Conservation (phyloP, 2,797 vertebrate genomes). For the Myiotriccus ornatus region DNA sequence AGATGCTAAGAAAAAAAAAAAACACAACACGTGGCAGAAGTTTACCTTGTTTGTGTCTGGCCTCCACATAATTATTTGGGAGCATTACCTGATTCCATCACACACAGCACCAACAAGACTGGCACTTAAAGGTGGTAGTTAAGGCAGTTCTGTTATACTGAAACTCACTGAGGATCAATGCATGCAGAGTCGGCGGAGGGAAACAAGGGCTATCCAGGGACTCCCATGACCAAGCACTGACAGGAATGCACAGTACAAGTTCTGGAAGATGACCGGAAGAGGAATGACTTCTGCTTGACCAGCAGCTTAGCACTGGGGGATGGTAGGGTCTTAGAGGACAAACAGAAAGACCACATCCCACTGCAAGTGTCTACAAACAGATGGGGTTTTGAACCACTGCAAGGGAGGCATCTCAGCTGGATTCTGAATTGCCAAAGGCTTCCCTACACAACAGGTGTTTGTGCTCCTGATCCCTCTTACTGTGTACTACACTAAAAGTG, state of each 20-base stretch:
- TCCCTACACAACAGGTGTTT: neutral
- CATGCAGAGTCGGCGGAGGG: neutral
- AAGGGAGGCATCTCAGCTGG: neutral
- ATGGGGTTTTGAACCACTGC: neutral
- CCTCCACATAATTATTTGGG: neutral
- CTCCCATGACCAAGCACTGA: accelerated
- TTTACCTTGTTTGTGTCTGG: neutral
- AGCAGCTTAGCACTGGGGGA: neutral
- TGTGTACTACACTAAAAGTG: neutral
- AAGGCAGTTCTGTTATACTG: neutral
- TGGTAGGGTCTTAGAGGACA: neutral
- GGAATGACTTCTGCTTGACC: neutral
- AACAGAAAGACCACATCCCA: neutral
- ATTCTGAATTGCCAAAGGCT: neutral
- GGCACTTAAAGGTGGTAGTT: neutral
- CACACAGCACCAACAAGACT: neutral
- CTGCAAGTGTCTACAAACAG: neutral
- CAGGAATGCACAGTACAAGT: neutral
- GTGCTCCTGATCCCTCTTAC: neutral
- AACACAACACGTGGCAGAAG: neutral
- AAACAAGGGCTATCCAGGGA: neutral
- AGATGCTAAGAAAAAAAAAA: neutral
- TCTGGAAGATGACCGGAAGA: neutral
- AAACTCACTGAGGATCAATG: neutral
- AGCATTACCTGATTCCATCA: neutral